Evolutionary conservation across 2,888 invertebrate species (phyloP).

Genomic region (Drosophila rubida): DNA sequence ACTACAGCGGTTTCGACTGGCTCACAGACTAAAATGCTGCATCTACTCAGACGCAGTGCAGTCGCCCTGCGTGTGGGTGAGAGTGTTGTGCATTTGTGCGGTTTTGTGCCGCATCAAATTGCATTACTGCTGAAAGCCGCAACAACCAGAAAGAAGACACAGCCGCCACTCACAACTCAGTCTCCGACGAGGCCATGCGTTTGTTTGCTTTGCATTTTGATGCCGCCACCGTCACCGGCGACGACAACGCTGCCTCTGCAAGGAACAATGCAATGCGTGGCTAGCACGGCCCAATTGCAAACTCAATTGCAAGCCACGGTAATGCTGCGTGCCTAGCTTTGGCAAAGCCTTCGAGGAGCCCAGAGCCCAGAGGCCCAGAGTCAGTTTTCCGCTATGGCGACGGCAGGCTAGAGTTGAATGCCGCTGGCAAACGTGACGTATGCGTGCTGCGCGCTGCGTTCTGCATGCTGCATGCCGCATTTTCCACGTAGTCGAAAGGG

Average conservation of each 20-base stretch:
- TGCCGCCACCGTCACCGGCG: slow-evolving; percentile 32
- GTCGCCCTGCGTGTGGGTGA: neutral
- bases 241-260: slow-evolving; percentile 24
- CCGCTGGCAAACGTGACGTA: slow-evolving; percentile 30
- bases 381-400: slow-evolving; percentile 20
- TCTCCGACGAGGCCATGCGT: slow-evolving; percentile 29
- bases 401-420: slow-evolving; percentile 47
- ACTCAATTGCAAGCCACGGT: slow-evolving; percentile 45
- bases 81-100: slow-evolving; percentile 55
- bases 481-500: slow-evolving; percentile 17
- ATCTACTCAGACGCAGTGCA: neutral
- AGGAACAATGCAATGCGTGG: neutral
- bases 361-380: slow-evolving; percentile 33
- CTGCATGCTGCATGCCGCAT: slow-evolving; percentile 30
- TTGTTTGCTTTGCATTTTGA: slow-evolving; percentile 77
- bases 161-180: slow-evolving; percentile 21
- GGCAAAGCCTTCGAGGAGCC: slow-evolving; percentile 55
- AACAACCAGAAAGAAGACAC: slow-evolving; percentile 49
- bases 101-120: slow-evolving; percentile 76
- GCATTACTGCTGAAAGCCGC: slow-evolving; percentile 72
- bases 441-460: slow-evolving; percentile 36
- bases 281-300: slow-evolving; percentile 19
- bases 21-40: slow-evolving; percentile 28
- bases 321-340: slow-evolving; percentile 61
- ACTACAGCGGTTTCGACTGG: slow-evolving; percentile 19